Percentiles rank a stretch among this genome's conserved stretches.
Evolutionary conservation across 2,888 invertebrate species (phyloP).

Genomic region (Pseudoips prasinana): DNA sequence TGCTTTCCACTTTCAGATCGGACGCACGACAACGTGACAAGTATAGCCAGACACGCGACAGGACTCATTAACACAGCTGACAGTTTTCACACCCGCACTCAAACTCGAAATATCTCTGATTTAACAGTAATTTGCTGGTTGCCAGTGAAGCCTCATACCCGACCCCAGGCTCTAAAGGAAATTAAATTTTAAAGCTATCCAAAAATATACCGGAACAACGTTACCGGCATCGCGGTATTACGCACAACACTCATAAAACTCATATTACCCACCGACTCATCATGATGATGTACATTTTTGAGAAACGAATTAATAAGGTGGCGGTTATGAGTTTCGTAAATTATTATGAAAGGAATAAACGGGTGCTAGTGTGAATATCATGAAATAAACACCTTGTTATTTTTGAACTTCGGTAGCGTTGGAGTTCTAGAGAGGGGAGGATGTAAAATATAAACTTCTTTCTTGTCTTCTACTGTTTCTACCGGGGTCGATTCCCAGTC

Average conservation of each 20-base stretch:
- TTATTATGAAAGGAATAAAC: conserved; percentile 5
- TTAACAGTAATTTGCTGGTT: conserved; percentile 32
- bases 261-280: conserved; percentile 20
- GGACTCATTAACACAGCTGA: no score
- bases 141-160: conserved; percentile 29
- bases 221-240: conserved; percentile 24
- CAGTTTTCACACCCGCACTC: conserved; percentile 37
- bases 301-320: conserved; percentile 20
- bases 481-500: no score
- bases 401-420: no score
- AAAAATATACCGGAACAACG: conserved; percentile 25
- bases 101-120: conserved; percentile 38
- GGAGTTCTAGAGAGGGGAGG: no score
- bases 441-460: no score
- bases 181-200: conserved; percentile 43
- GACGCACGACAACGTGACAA: no score
- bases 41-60: no score
- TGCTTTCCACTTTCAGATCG: no score
- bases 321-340: conserved; percentile 14
- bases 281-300: conserved; percentile 26
- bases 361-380: no score
- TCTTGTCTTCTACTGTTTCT: no score
- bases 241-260: conserved; percentile 30
- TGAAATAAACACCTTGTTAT: no score
- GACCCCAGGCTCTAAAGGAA: conserved; percentile 32